Conservation (phyloP, 2,888 invertebrate species). For the Athrips mouffetella region DNA sequence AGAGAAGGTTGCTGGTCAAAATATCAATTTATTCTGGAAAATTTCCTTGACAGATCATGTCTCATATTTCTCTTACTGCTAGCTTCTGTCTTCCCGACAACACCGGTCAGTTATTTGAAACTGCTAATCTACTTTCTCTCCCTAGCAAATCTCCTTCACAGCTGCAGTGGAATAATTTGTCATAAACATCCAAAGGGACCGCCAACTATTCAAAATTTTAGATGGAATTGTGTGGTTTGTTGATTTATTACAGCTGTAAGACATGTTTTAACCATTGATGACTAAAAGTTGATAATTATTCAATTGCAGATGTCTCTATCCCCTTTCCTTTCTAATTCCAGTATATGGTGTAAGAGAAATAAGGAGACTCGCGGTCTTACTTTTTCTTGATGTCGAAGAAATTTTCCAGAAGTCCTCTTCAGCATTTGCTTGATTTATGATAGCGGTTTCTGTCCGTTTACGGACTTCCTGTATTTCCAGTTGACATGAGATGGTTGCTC, state of each 20-base stretch:
- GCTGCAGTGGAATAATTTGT: constrained; percentile 76
- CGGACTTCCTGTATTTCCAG: constrained; percentile 74
- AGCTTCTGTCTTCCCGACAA: constrained; percentile 42
- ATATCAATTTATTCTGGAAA: constrained; percentile 57
- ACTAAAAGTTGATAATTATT: constrained; percentile 70
- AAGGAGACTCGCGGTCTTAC: constrained; percentile 46
- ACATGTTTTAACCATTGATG: constrained; percentile 79
- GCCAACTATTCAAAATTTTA: constrained; percentile 47
- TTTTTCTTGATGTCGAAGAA: constrained; percentile 51
- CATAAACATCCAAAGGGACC: constrained; percentile 55
- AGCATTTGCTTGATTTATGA: constrained; percentile 51
- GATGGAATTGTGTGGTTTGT: constrained; percentile 56
- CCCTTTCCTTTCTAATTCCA: constrained; percentile 52
- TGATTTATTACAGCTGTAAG: constrained; percentile 65
- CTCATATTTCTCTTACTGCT: constrained; percentile 71
- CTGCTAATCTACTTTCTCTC: constrained; percentile 63
- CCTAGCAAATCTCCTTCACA: constrained; percentile 64
- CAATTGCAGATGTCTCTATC: constrained; percentile 68
- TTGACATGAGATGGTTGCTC: constrained; percentile 74
- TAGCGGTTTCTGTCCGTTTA: constrained; percentile 63
- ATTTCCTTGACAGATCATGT: constrained; percentile 64
- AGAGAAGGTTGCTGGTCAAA: constrained; percentile 28
- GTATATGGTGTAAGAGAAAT: constrained; percentile 68
- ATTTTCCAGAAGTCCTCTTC: constrained; percentile 67
- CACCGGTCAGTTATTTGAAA: constrained; percentile 36